phyloP scores from a whole-genome alignment of 2,113 vertebrate genomes.

The Corynorhinus townsendii region DNA sequence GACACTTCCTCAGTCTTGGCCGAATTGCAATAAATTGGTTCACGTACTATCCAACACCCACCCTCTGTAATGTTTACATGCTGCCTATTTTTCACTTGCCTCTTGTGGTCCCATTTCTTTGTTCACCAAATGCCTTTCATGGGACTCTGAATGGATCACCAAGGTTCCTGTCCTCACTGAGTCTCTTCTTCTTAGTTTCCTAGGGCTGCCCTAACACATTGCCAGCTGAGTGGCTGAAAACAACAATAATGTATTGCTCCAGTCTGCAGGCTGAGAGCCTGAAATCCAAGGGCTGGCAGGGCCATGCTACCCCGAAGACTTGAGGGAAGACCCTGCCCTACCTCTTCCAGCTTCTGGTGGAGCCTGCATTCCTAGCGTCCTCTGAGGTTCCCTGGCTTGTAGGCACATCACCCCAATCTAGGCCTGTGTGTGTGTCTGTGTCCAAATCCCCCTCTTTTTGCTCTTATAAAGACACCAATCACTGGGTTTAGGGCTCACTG shows the following conservation, averaged over 20 bases:
- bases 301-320: background rate
- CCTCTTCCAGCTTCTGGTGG: background rate
- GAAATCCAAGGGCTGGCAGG: background rate
- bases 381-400: background rate
- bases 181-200: background rate
- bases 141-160: background rate
- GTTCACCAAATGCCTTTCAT: background rate
- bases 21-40: accelerated
- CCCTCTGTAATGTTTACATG: background rate
- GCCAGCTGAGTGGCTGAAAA: background rate
- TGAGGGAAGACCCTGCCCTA: background rate
- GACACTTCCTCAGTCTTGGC: background rate
- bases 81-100: background rate
- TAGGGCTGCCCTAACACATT: background rate
- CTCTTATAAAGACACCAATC: background rate
- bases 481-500: background rate
- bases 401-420: too few species aligned
- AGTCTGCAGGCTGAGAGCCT: background rate
- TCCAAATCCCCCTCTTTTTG: background rate
- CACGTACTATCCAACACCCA: accelerated
- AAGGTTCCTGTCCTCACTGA: background rate
- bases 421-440: background rate
- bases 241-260: background rate
- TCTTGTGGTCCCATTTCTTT: background rate
- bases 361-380: too few species aligned